A percentile compares a stretch with the other conserved stretches of the same genome.
phyloP scores from a whole-genome alignment of 2,797 vertebrate genomes.

The Telmatherina bonti region DNA sequence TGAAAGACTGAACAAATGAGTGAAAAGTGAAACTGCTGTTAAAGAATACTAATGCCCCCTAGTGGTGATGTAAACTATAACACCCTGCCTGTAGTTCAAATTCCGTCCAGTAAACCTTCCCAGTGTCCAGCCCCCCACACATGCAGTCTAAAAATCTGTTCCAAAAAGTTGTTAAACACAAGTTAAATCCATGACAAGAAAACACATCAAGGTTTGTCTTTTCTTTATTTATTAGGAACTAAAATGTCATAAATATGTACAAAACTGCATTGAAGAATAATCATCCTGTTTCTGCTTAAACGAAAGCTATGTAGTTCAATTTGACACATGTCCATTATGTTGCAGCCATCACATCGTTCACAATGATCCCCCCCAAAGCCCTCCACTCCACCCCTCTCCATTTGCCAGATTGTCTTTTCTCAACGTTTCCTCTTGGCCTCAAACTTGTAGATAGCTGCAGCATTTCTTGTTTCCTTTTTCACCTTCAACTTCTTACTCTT shows the following conservation, averaged over 20 bases:
- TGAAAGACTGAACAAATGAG: neutral
- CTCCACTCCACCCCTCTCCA: too few species aligned
- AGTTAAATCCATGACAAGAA: slow-evolving; percentile 1
- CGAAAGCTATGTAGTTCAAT: neutral
- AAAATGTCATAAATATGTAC: slow-evolving; percentile 66
- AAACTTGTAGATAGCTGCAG: slow-evolving; percentile 94
- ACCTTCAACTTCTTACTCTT: slow-evolving; percentile 92
- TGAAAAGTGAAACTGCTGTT: too few species aligned
- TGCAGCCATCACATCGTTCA: neutral
- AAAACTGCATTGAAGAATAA: slow-evolving; percentile 27
- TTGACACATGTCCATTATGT: slow-evolving; percentile 15
- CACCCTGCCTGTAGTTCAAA: neutral
- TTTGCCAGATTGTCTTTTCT: slow-evolving; percentile 9
- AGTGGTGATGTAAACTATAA: slow-evolving; percentile 72
- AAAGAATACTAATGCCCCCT: slow-evolving; percentile 86
- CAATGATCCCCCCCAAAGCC: too few species aligned
- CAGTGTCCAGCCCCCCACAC: neutral
- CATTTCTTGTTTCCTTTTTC: slow-evolving; percentile 86
- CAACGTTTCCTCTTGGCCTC: slow-evolving; percentile 90
- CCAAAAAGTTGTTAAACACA: neutral
- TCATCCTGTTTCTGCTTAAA: neutral
- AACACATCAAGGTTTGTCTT: neutral
- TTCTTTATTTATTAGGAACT: slow-evolving; percentile 61
- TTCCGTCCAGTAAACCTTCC: neutral
- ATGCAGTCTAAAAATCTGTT: neutral